Evolutionary conservation across 2,888 invertebrate genomes (phyloP).

Genomic region (Pinctada fucata): DNA sequence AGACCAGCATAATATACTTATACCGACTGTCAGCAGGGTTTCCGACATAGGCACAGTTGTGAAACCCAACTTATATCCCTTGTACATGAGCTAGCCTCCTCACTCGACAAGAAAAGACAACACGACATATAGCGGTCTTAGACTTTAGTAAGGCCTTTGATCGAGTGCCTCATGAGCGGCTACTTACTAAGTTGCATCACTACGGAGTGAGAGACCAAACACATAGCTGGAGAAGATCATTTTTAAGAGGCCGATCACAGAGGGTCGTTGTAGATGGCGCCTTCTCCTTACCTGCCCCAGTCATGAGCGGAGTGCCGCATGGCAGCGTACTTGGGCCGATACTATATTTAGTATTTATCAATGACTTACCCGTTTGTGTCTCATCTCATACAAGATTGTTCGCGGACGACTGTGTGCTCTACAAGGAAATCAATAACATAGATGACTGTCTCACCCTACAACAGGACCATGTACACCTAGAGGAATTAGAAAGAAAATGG

Average conservation of each 20-base stretch:
- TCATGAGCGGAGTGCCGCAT: slow-evolving; percentile 33
- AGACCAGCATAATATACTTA: slow-evolving; percentile 12
- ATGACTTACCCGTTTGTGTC: slow-evolving; percentile 23
- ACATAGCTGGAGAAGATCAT: slow-evolving; percentile 21
- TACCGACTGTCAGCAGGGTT: slow-evolving; percentile 10
- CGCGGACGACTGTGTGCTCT: background rate
- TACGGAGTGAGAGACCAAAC: slow-evolving; percentile 31
- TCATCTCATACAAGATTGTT: slow-evolving; percentile 1
- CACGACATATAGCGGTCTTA: slow-evolving; percentile 26
- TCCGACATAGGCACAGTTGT: slow-evolving; percentile 16
- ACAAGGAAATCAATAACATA: slow-evolving; percentile 11
- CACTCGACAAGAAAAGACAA: slow-evolving; percentile 29
- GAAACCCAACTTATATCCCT: slow-evolving; percentile 30
- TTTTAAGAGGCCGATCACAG: slow-evolving; percentile 25
- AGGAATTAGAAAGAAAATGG: background rate
- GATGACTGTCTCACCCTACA: slow-evolving; percentile 29
- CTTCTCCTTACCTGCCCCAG: slow-evolving; percentile 26
- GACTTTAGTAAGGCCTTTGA: slow-evolving; percentile 36
- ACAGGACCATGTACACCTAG: slow-evolving; percentile 6
- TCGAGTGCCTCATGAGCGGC: slow-evolving; percentile 19
- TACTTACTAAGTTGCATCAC: slow-evolving; percentile 26
- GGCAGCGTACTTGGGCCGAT: slow-evolving; percentile 23
- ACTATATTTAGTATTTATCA: slow-evolving; percentile 24
- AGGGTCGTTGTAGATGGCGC: slow-evolving; percentile 32
- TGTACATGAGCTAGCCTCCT: slow-evolving; percentile 18